Percentiles rank a stretch among this genome's conserved stretches.
These are phyloP conservation scores for Anomalospiza imberbis DNA, from an alignment of 2,797 vertebrate genomes.

Conservation along the genomic window DNA sequence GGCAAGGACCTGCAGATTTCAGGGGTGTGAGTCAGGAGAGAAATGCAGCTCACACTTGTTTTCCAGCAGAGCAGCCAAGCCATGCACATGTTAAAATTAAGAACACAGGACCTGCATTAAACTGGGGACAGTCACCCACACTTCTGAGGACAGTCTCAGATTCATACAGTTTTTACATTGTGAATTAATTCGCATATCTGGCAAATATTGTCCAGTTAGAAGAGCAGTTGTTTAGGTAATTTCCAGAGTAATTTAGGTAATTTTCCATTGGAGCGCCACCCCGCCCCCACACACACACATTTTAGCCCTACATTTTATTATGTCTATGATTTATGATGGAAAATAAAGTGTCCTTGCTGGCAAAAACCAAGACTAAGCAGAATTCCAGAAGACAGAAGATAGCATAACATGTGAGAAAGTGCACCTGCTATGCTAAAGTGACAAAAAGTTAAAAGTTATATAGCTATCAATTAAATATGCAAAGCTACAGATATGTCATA, in stretches of 20 bases:
- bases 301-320: background rate
- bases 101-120: no score
- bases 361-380: background rate
- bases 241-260: background rate
- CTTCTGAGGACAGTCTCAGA: background rate
- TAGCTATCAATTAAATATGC: background rate
- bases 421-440: background rate
- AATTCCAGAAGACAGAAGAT: background rate
- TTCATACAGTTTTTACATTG: background rate
- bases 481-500: background rate
- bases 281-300: fast-evolving
- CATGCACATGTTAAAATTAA: background rate
- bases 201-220: background rate
- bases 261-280: background rate
- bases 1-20: background rate
- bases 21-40: background rate
- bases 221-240: background rate
- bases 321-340: background rate
- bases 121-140: no score
- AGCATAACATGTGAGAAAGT: background rate
- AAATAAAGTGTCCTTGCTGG: background rate
- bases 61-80: background rate
- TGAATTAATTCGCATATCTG: background rate
- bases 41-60: background rate
- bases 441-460: background rate